Evolutionary conservation across 2,888 invertebrate species (phyloP).

Genomic region (Conistra vaccinii): DNA sequence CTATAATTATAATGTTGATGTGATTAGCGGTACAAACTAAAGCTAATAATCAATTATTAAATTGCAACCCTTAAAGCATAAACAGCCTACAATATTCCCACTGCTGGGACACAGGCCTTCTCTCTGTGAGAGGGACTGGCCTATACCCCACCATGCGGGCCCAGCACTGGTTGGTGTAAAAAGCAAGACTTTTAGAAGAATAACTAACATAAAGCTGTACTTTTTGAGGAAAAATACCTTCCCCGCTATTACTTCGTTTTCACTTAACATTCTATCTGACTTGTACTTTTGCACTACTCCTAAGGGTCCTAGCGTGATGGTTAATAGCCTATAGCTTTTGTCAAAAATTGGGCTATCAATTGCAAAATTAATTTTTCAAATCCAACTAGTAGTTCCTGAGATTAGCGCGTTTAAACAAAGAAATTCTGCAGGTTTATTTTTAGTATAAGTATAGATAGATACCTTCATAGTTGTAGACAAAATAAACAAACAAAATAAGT

Average conservation of each 20-base stretch:
- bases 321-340: no score
- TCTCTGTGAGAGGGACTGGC: neutral
- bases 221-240: neutral
- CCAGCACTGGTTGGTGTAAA: neutral
- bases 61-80: neutral
- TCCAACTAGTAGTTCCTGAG: no score
- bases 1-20: neutral
- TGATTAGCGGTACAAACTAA: no score
- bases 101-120: neutral
- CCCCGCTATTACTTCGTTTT: no score
- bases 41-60: no score
- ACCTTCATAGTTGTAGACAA: neutral
- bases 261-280: no score
- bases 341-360: no score
- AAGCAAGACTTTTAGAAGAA: neutral
- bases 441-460: neutral
- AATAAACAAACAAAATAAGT: slow-evolving; percentile 6
- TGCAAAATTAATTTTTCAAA: no score
- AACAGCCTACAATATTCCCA: no score
- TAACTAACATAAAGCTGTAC: neutral
- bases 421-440: neutral
- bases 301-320: no score
- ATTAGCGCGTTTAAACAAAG: no score
- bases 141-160: neutral
- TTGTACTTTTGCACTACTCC: no score